These are phyloP conservation scores for Synanthedon andrenaeformis DNA, from an alignment of 2,888 invertebrate genomes.

Conservation along the genomic window DNA sequence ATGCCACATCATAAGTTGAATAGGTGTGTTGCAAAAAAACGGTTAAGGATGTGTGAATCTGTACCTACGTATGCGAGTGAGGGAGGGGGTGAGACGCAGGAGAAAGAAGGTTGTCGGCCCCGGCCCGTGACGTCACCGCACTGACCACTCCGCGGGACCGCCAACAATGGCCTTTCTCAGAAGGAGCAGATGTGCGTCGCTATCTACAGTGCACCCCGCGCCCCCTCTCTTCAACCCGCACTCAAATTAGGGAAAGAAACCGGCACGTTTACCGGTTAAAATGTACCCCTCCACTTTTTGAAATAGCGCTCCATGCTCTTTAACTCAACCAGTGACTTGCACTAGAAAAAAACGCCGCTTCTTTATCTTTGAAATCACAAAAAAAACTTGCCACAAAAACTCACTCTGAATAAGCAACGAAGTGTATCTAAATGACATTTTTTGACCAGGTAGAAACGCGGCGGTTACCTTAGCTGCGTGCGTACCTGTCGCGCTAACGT, in stretches of 20 bases:
- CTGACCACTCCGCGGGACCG: conserved; percentile 60
- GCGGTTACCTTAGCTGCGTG: conserved; percentile 30
- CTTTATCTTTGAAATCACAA: conserved; percentile 13
- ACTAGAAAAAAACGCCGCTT: conserved; percentile 28
- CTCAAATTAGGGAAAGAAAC: background rate
- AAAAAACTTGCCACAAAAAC: conserved; percentile 30
- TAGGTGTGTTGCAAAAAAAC: conserved; percentile 28
- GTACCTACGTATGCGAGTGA: conserved; percentile 11
- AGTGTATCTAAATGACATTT: conserved; percentile 51
- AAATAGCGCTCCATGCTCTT: background rate
- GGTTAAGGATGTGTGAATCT: conserved; percentile 8
- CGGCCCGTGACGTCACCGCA: conserved; percentile 64
- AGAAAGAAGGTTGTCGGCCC: conserved; percentile 61
- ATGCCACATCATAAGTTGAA: background rate
- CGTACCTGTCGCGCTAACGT: conserved; percentile 54
- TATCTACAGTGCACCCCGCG: conserved; percentile 36
- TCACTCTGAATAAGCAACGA: conserved; percentile 44
- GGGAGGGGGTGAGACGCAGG: conserved; percentile 27
- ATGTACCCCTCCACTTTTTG: background rate
- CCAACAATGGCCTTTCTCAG: conserved; percentile 67
- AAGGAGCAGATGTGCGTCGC: conserved; percentile 61
- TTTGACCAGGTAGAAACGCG: conserved; percentile 50
- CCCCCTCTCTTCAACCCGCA: conserved; percentile 21
- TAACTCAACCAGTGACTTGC: conserved; percentile 7
- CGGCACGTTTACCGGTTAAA: background rate